Evolutionary conservation across 2,113 vertebrate species (phyloP), one percentile per base, ranked within the genome.

Genomic region (Leiothrix lutea): DNA sequence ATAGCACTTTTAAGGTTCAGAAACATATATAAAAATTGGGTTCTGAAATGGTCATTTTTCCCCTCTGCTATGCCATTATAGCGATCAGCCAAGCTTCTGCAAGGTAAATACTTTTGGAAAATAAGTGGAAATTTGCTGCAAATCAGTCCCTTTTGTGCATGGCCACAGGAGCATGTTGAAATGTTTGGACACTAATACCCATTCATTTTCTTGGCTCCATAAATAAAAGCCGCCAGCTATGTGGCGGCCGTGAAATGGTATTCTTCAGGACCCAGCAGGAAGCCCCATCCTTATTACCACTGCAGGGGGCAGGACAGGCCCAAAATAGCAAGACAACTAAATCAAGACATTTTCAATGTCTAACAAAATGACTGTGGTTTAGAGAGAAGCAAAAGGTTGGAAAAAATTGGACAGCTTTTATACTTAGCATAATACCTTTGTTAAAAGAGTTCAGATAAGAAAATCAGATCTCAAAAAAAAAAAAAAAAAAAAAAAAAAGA

Each of bases 111-210:
- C 98, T 99, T 99, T 98, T 99, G 99, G 98, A 99, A 99, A 99
- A 99, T 99, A 99, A 99, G 99, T 99, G 98, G 98, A 99, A 99
- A 99, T 99, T 99, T 99, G 99, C 99, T 99, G 99, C 98, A 99
- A 99, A 99, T 99, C 99, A 99, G 99, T 98, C 98, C 98, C 99
- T 99, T 99, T 99, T 99, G 99, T 99, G 99, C 98, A 97, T 98
- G 98, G 98, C 98, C 98, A 98, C 99, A 98, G 99, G 99, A 99
- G 99, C 99, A 99, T 99, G 99, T 99, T 99, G 99, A 99, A 99
- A 99, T 99, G 99, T 99, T 99, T 99, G 99, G 99, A 99, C 99
- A 99, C 99, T 99, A 99, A 99, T 99, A 99, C 99, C 99, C 99
- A 99, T 99, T 99, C 99, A 99, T 99, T 99, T 99, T 98, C 98